Evolutionary conservation across 2,113 vertebrate genomes (phyloP).

Genomic region (Fukomys damarensis): DNA sequence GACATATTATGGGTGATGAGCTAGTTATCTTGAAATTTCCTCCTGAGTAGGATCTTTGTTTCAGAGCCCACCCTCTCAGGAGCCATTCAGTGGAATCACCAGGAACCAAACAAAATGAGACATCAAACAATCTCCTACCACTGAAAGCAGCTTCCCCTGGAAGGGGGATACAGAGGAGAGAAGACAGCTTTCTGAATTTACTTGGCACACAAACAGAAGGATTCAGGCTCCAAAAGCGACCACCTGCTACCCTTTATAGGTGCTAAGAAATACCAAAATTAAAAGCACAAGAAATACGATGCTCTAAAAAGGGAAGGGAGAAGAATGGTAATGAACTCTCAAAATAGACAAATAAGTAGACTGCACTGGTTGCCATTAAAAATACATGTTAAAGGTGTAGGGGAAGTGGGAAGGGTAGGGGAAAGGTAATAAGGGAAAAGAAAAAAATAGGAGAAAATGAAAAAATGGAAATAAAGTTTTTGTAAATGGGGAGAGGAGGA

Average conservation of each 20-base stretch:
- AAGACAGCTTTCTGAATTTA: conserved; percentile 59
- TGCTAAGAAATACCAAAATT: conserved; percentile 75
- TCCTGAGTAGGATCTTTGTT: neutral
- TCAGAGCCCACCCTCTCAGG: neutral
- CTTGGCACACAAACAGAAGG: conserved; percentile 53
- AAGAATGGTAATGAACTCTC: conserved; percentile 68
- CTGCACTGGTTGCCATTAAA: conserved; percentile 66
- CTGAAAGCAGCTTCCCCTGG: neutral
- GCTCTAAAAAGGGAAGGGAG: conserved; percentile 66
- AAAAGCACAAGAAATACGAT: conserved; percentile 63
- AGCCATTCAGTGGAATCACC: neutral
- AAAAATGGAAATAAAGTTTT: too few relatives aligned
- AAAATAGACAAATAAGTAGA: conserved; percentile 62
- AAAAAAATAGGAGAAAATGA: too few relatives aligned
- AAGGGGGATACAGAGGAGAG: neutral
- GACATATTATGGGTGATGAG: neutral
- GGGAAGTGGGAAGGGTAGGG: too few relatives aligned
- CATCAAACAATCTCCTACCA: neutral
- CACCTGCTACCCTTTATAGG: conserved; percentile 78
- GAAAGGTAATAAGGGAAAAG: too few relatives aligned
- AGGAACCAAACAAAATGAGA: neutral
- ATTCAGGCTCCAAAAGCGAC: conserved; percentile 64
- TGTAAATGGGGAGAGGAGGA: too few relatives aligned
- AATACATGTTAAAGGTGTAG: too few relatives aligned
- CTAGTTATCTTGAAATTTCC: neutral